Conservation (phyloP, 2,113 vertebrate genomes). For the Eonycteris spelaea region DNA sequence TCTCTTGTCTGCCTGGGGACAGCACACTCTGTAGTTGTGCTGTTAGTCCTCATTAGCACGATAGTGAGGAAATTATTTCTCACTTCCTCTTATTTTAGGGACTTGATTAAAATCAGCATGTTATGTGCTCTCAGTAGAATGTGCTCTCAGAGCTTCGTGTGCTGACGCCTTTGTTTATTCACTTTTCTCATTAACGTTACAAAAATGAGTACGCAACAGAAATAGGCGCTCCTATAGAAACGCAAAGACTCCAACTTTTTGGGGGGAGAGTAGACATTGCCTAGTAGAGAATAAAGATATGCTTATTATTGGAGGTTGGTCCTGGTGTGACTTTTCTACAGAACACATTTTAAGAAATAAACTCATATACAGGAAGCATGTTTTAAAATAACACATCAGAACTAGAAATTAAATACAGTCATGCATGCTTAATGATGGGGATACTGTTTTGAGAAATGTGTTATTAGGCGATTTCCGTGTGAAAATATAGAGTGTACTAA, state of each 20-base stretch:
- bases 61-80: not conserved
- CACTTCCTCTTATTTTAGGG: not conserved
- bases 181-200: not conserved
- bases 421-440: not conserved
- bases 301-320: not conserved
- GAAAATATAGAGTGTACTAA: not conserved
- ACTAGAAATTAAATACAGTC: not conserved
- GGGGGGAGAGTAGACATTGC: not conserved
- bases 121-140: not conserved
- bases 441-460: not conserved
- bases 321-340: not conserved
- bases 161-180: not conserved
- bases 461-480: not conserved
- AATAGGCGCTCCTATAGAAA: not conserved
- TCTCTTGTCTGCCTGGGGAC: not conserved
- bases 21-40: not conserved
- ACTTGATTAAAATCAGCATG: not conserved
- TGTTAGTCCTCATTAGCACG: not conserved
- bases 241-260: not conserved
- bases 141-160: not conserved
- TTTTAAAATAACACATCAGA: not conserved
- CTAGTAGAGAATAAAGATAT: not conserved
- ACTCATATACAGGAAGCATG: not conserved
- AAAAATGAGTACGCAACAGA: not conserved
- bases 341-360: not conserved